Percentiles rank a stretch among this genome's conserved stretches.
These are phyloP conservation scores for Drosophila fulvimacula DNA, from an alignment of 2,888 invertebrate species.

Conservation along the genomic window DNA sequence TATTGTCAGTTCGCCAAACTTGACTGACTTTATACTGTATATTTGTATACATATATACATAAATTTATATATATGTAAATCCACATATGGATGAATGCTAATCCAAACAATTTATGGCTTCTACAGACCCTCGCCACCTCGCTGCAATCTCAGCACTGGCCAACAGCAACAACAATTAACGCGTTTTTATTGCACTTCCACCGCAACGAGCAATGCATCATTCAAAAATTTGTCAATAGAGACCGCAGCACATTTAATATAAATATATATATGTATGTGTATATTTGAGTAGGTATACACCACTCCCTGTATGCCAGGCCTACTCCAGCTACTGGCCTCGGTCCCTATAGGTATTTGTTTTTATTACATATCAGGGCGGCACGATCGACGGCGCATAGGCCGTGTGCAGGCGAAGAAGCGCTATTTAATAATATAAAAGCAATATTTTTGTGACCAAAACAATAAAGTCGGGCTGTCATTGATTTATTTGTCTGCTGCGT, in stretches of 20 bases:
- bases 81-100: slow-evolving; percentile 17
- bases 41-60: neutral
- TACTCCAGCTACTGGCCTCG: slow-evolving; percentile 20
- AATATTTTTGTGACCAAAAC: slow-evolving; percentile 81
- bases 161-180: slow-evolving; percentile 59
- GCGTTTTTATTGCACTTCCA: slow-evolving; percentile 67
- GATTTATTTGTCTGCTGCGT: slow-evolving; percentile 83
- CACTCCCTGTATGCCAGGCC: slow-evolving; percentile 1
- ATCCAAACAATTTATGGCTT: slow-evolving; percentile 25
- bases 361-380: slow-evolving; percentile 72
- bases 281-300: slow-evolving; percentile 13
- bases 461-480: slow-evolving; percentile 83
- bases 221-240: slow-evolving; percentile 78
- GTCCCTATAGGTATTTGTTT: slow-evolving; percentile 72
- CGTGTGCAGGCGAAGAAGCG: slow-evolving; percentile 26
- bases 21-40: neutral
- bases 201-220: slow-evolving; percentile 67
- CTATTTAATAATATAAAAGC: slow-evolving; percentile 78
- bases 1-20: neutral
- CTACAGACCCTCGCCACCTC: neutral
- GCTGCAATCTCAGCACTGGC: slow-evolving; percentile 29
- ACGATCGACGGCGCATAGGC: slow-evolving; percentile 52
- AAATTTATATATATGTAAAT: neutral
- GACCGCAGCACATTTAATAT: slow-evolving; percentile 74
- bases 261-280: slow-evolving; percentile 9